Evolutionary conservation across 2,888 invertebrate genomes (phyloP).

Genomic region (Unio delphinus): DNA sequence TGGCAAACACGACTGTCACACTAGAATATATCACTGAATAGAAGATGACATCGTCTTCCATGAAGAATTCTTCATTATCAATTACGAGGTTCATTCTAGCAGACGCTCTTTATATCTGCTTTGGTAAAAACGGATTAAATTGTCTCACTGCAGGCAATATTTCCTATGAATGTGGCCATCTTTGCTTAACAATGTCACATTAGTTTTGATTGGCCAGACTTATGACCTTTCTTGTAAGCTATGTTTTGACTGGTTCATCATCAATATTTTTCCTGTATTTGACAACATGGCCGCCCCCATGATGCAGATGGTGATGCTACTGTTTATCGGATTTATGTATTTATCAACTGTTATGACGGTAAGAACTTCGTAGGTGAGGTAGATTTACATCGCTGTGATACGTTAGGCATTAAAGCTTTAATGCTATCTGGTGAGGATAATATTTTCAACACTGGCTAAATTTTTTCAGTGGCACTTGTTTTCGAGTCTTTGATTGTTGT

Average conservation of each 20-base stretch:
- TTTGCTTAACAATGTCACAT: conserved; percentile 5
- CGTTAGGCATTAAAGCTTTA: too few species aligned
- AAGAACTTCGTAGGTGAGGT: background rate
- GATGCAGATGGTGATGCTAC: conserved; percentile 2
- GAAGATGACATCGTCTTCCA: conserved; percentile 62
- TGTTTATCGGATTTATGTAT: conserved; percentile 12
- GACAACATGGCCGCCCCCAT: conserved; percentile 55
- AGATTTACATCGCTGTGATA: too few species aligned
- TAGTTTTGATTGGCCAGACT: conserved; percentile 24
- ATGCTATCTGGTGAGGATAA: too few species aligned
- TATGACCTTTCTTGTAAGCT: background rate
- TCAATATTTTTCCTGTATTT: too few species aligned
- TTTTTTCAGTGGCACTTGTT: too few species aligned
- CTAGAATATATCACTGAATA: conserved; percentile 67
- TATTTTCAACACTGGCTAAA: too few species aligned
- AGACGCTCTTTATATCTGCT: background rate
- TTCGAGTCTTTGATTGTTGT: too few species aligned
- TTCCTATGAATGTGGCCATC: too few species aligned
- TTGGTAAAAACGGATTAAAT: too few species aligned
- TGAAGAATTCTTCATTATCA: conserved; percentile 32
- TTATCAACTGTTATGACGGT: conserved; percentile 2
- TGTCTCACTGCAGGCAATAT: too few species aligned
- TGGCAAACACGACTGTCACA: conserved; percentile 67
- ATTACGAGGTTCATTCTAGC: conserved; percentile 36
- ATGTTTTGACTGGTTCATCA: too few species aligned